These are phyloP conservation scores for Chelon labrosus DNA, from an alignment of 2,797 vertebrate species.

Conservation along the genomic window DNA sequence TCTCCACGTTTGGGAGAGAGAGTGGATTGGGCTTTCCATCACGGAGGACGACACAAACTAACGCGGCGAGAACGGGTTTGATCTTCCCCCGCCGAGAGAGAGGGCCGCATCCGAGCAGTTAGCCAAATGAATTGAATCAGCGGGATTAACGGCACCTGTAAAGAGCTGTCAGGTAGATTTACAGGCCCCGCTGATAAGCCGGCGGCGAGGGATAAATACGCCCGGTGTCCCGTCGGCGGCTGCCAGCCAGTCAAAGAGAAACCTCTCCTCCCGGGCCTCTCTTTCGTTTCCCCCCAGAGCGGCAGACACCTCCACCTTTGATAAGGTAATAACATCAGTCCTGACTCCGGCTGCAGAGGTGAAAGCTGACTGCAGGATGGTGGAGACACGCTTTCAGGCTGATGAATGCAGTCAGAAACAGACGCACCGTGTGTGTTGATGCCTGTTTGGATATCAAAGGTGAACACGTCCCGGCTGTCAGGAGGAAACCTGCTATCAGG, in stretches of 20 bases:
- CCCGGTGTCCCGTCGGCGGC: conserved; percentile 73
- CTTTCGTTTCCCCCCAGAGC: conserved; percentile 55
- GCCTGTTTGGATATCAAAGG: conserved; percentile 70
- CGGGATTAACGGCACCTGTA: conserved; percentile 84
- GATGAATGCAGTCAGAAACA: conserved; percentile 90
- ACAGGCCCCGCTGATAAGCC: conserved; percentile 78
- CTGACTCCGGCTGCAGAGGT: conserved; percentile 89
- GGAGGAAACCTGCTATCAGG: conserved; percentile 32
- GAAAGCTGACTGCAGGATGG: conserved; percentile 91
- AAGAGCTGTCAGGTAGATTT: conserved; percentile 85
- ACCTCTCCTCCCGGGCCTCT: conserved; percentile 30
- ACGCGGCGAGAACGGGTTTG: conserved; percentile 68
- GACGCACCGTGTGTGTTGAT: conserved; percentile 70
- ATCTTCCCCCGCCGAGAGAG: conserved; percentile 64
- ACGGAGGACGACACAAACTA: conserved; percentile 69
- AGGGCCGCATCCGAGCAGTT: conserved; percentile 69
- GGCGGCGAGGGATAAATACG: conserved; percentile 70
- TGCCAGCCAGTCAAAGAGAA: conserved; percentile 85
- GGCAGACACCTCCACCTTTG: conserved; percentile 90
- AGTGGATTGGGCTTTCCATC: conserved; percentile 77
- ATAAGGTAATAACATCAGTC: conserved; percentile 88
- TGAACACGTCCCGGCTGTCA: conserved; percentile 57
- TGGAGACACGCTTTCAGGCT: conserved; percentile 88
- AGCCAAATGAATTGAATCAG: conserved; percentile 83
- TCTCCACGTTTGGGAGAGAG: conserved; percentile 59